Percentiles rank a stretch among this genome's conserved stretches.
phyloP scores from a whole-genome alignment of 2,113 vertebrate species.

The Mormyrus lacerda region DNA sequence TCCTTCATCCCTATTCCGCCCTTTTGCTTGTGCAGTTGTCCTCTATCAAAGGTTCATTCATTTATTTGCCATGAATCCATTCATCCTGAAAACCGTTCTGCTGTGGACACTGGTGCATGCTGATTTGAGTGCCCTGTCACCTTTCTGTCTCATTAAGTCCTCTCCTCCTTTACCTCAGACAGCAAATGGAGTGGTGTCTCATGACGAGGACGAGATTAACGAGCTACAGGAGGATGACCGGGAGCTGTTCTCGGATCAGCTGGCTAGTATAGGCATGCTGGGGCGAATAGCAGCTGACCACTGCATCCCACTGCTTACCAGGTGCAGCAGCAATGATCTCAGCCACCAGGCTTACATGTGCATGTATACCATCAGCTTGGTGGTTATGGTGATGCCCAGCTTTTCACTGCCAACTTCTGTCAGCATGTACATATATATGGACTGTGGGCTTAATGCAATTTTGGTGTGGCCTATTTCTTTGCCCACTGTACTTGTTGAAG shows the following conservation, averaged over 20 bases:
- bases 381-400: background rate
- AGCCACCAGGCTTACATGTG: background rate
- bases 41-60: background rate
- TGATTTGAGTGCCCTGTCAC: background rate
- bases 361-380: background rate
- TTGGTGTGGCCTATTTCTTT: background rate
- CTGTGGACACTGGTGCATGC: background rate
- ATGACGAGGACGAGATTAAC: slow-evolving; percentile 95
- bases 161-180: slow-evolving; percentile 58
- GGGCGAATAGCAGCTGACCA: slow-evolving; percentile 92
- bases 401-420: background rate
- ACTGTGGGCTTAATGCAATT: background rate
- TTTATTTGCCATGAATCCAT: background rate
- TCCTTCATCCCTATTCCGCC: background rate
- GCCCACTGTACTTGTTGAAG: background rate
- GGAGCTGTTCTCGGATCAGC: slow-evolving; percentile 93
- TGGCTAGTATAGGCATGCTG: slow-evolving; percentile 92
- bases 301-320: slow-evolving; percentile 94
- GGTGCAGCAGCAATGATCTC: slow-evolving; percentile 48
- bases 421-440: background rate
- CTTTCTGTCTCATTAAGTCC: background rate
- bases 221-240: slow-evolving; percentile 95
- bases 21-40: background rate
- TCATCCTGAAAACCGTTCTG: background rate
- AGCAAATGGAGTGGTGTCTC: slow-evolving; percentile 87